Base-by-base conservation (phyloP, 2,888 invertebrate species). In the Archaeoteleia sp. region DNA sequence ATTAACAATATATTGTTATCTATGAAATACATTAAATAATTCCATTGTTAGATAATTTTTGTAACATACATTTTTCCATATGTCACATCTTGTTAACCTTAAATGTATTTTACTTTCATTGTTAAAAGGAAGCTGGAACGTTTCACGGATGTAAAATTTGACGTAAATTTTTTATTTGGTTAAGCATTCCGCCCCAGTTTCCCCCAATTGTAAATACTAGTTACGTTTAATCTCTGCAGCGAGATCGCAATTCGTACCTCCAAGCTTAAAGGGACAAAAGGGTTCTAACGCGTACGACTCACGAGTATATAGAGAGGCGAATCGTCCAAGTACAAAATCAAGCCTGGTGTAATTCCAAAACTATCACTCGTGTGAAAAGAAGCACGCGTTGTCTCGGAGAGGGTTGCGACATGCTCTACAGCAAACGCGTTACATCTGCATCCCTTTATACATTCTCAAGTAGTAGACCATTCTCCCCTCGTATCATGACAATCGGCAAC, bases 301-400 rank as follows among this genome's bases (percentile, higher is more conserved):
- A 37, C 42, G 53, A 43, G 65, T 39, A 30, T 37, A 23, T 10
- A 42, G 42, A 25, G 27, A 27, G 20, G 20, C 23, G 37, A 58
- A 23, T 40, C 43, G 45, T 43, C 37, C 42, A 45, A 55, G 40
- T 46, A 67, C 67, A 37, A 51, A 61, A 67, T 54, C 53, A 42
- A 35, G 53, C 57, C 57, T 40, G 40, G 40, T 61, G 57, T 62
- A 67, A 67, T 67, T 67, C 55, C 55, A 53, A 67, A 67, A 67
- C 61, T 66, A 67, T 67, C 61, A 61, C 39, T 61, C 67, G 67
- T 61, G 61, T 61, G 67, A 67, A 67, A 61, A 67, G 55, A 66
- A 60, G 30, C 66, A 35, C 60, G 48, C 51, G 53, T 20, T 37
- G 54, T 45, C 46, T 42, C 46, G 30, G 25, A 45, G 35, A 53